These are phyloP conservation scores for Hecatera dysodea DNA, from an alignment of 2,888 invertebrate species.

Conservation along the genomic window DNA sequence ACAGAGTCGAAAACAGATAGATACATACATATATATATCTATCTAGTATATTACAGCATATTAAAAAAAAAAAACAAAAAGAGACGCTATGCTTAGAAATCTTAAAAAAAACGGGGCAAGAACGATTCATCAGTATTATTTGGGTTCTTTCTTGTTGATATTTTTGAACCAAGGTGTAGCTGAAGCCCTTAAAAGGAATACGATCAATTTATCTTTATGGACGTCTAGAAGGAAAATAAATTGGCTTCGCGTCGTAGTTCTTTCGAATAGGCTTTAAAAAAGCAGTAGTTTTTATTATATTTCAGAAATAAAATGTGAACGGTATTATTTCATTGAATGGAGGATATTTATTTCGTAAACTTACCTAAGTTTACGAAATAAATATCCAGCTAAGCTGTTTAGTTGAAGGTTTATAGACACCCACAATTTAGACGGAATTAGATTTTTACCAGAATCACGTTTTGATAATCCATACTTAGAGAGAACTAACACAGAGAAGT, in stretches of 20 bases:
- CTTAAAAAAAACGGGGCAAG: slow-evolving; percentile 11
- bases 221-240: slow-evolving; percentile 61
- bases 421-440: neutral
- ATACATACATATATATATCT: too few species aligned
- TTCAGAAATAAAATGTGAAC: slow-evolving; percentile 32
- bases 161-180: slow-evolving; percentile 38
- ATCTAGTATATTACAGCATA: too few species aligned
- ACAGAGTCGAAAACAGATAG: too few species aligned
- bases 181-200: slow-evolving; percentile 54
- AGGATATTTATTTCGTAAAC: slow-evolving; percentile 24
- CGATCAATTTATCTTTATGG: slow-evolving; percentile 63
- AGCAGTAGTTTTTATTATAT: slow-evolving; percentile 38
- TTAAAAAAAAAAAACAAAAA: neutral
- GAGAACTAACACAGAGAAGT: too few species aligned
- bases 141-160: slow-evolving; percentile 35
- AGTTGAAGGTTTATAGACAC: neutral
- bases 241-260: slow-evolving; percentile 48
- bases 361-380: neutral
- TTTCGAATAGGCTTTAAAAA: slow-evolving; percentile 39
- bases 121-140: slow-evolving; percentile 46
- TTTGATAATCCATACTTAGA: too few species aligned
- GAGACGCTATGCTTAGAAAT: slow-evolving; percentile 6
- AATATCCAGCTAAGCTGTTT: too few species aligned
- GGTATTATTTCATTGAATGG: neutral
- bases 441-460: neutral